Base-by-base conservation (phyloP, 1,140 invertebrate species). In the Agrypnia vestita region DNA sequence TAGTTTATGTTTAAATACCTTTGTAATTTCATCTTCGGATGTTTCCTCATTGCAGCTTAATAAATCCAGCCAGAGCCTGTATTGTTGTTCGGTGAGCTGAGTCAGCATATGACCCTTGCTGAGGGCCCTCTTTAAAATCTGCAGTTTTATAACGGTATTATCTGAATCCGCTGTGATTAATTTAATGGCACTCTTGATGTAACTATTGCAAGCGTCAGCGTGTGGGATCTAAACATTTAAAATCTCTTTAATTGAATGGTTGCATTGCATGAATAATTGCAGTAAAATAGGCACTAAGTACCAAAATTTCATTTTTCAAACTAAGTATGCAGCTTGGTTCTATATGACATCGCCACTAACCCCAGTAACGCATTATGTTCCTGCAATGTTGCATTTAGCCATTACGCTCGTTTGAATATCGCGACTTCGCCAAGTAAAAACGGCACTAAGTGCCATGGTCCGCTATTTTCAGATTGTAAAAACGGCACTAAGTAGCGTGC, bases 161-260 rank as follows among this genome's bases (percentile, higher is more conserved):
- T 87, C 88, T 13, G 76, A 47, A 13, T 77, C 44, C 8, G 78
- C 76, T 11, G 51, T 46, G 43, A 43, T 89, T 10, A 91, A 85
- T 83, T 91, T 90, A 21, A 90, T 69, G 73, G 92, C 84, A 67
- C 86, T 89, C 35, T 91, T 86, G 59, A 92, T 85, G 79, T 91
- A 92, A 0, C 89, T 81, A 0, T 88, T 86, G 90, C 90, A 92
- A 85, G 91, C 91, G 84, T 91, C 86, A 85, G 90, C 86, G 72
- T 87, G 89, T 81, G 91, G 86, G 76, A 92, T 85, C 81, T 84
- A 78, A 76, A 61, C 35, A 79, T 69, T 79, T 55, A 55, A 46
- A 56, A 35, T 35, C 25, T 35, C 25, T 3, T 35, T 35, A 35
- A 35, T 35, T 35, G n/a, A n/a, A n/a, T n/a, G n/a, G n/a, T n/a